Conservation (phyloP, 2,113 vertebrate genomes). For the Pygoscelis antarcticus region DNA sequence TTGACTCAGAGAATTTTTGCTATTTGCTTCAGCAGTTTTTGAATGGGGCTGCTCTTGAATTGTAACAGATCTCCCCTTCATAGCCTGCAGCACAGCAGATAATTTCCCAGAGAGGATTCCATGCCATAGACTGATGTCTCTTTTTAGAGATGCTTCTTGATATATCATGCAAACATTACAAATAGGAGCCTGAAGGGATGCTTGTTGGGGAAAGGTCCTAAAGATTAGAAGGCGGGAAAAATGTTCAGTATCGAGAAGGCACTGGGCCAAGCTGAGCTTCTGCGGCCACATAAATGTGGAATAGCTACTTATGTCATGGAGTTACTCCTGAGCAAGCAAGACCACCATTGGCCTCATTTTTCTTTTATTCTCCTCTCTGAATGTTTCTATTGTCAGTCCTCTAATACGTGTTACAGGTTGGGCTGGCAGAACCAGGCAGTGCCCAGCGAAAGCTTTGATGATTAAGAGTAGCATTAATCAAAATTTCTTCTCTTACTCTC, state of each 20-base stretch:
- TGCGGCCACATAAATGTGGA: background rate
- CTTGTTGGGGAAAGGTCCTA: background rate
- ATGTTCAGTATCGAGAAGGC: background rate
- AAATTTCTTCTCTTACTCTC: background rate
- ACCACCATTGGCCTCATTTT: background rate
- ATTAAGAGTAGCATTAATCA: background rate
- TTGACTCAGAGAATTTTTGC: constrained; percentile 35
- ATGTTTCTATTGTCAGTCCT: background rate
- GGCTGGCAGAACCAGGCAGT: background rate
- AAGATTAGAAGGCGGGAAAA: background rate
- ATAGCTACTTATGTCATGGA: background rate
- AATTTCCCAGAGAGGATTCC: background rate
- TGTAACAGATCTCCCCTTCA: constrained; percentile 28
- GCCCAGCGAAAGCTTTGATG: background rate
- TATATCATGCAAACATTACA: background rate
- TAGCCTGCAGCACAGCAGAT: constrained; percentile 17
- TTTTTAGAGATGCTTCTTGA: constrained; percentile 23
- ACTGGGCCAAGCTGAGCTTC: background rate
- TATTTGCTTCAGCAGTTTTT: constrained; percentile 50
- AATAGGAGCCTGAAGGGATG: background rate
- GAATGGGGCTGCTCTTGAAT: background rate
- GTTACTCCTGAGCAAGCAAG: background rate
- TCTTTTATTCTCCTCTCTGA: background rate
- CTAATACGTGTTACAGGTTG: background rate
- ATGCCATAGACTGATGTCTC: background rate